Evolutionary conservation across 1,140 invertebrate genomes (phyloP).

Genomic region (Cherax destructor): DNA sequence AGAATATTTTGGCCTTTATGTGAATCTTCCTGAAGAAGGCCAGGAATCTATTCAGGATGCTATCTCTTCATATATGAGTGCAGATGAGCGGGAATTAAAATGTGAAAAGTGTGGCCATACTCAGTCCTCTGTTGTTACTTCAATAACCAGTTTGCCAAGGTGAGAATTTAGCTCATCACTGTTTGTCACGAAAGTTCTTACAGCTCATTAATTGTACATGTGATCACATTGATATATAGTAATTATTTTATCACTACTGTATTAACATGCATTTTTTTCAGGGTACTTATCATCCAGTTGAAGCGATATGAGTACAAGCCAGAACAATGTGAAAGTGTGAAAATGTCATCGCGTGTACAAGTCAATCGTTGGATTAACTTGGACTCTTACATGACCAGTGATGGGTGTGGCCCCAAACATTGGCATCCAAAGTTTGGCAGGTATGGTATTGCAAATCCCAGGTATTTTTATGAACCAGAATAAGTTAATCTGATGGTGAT

Average conservation of each 20-base stretch:
- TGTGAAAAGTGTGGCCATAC: conserved; percentile 69
- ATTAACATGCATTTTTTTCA: conserved; percentile 28
- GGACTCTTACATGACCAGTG: conserved; percentile 32
- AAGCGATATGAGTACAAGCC: conserved; percentile 69
- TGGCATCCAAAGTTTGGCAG: conserved; percentile 46
- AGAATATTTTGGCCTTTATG: conserved; percentile 61
- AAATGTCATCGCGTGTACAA: conserved; percentile 59
- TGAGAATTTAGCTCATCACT: conserved; percentile 22
- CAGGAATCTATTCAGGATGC: conserved; percentile 62
- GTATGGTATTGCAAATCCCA: background rate
- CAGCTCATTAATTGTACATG: background rate
- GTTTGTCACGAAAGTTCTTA: background rate
- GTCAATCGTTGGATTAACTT: conserved; percentile 54
- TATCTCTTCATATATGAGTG: conserved; percentile 64
- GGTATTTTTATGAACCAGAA: no score
- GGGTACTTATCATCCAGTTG: conserved; percentile 69
- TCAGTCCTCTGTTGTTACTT: conserved; percentile 64
- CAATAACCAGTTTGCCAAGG: conserved; percentile 67
- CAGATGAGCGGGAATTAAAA: conserved; percentile 69
- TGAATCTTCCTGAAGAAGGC: conserved; percentile 49
- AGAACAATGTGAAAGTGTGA: conserved; percentile 64
- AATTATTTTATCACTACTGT: no score
- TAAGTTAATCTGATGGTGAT: no score
- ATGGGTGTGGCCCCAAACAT: conserved; percentile 23
- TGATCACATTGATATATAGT: background rate